A percentile compares a stretch with the other conserved stretches of the same genome.
These are phyloP conservation scores for Corythornis madagascariensis DNA, from an alignment of 2,113 vertebrate species.

Conservation along the genomic window DNA sequence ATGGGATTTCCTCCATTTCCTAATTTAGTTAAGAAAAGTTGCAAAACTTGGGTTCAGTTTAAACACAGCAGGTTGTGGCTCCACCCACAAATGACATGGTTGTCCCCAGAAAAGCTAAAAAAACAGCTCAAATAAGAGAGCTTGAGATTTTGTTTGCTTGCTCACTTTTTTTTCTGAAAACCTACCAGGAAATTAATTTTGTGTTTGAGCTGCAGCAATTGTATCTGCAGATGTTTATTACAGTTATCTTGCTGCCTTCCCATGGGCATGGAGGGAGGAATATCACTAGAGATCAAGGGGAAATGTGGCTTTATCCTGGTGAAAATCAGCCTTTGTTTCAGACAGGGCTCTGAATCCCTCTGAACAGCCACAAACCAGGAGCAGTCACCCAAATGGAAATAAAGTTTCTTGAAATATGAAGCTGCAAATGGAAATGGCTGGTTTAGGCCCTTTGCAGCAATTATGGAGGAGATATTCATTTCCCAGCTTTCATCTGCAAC, in stretches of 20 bases:
- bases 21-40: slow-evolving; percentile 18
- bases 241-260: not conserved
- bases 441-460: slow-evolving; percentile 59
- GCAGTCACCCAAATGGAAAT: slow-evolving; percentile 69
- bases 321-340: not conserved
- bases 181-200: not conserved
- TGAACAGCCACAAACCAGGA: slow-evolving; percentile 41
- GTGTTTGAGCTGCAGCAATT: slow-evolving; percentile 2
- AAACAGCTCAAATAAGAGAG: not conserved
- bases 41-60: not conserved
- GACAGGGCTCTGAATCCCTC: not conserved
- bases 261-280: not conserved
- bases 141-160: not conserved
- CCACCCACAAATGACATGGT: not conserved
- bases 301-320: not conserved
- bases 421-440: slow-evolving; percentile 67
- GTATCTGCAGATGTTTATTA: not conserved
- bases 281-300: not conserved
- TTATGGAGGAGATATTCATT: slow-evolving; percentile 65
- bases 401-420: slow-evolving; percentile 76
- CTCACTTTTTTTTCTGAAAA: not conserved
- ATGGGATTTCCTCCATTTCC: not conserved
- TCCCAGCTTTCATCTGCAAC: slow-evolving; percentile 68
- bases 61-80: not conserved
- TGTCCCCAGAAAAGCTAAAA: not conserved